Conservation (phyloP, 2,888 invertebrate species). For the Chouioia cunea region DNA sequence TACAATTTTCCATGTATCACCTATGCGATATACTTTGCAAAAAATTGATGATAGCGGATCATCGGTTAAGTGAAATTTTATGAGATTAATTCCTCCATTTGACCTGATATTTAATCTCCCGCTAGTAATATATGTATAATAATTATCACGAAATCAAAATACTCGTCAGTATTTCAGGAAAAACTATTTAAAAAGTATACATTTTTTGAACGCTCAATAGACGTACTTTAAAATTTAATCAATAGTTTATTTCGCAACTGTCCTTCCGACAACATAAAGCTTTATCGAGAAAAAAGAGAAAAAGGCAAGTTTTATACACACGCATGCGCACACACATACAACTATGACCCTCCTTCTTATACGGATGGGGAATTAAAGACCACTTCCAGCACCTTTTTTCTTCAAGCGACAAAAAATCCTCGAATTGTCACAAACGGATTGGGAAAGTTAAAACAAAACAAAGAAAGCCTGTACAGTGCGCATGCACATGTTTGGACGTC, state of each 20-base stretch:
- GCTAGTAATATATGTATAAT: too few relatives aligned
- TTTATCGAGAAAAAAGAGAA: constrained; percentile 1
- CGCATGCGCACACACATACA: background rate
- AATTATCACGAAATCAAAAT: too few relatives aligned
- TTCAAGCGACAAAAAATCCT: constrained; percentile 6
- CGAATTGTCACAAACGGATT: constrained; percentile 3
- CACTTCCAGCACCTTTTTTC: constrained; percentile 8
- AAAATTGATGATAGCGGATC: too few relatives aligned
- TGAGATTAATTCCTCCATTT: background rate
- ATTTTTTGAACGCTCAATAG: background rate
- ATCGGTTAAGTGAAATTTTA: background rate
- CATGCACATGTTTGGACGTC: constrained; percentile 1
- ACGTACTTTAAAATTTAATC: constrained; percentile 42
- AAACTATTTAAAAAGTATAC: background rate
- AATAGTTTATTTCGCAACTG: constrained; percentile 22
- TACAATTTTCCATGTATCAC: too few relatives aligned
- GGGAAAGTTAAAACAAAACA: constrained; percentile 3
- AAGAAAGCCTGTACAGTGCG: constrained; percentile 3
- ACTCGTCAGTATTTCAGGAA: too few relatives aligned
- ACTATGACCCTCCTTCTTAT: too few relatives aligned
- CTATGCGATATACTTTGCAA: too few relatives aligned
- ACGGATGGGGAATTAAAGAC: background rate
- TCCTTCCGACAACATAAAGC: constrained; percentile 19
- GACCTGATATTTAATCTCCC: background rate
- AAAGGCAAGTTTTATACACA: constrained; percentile 23